These are phyloP conservation scores for Dugesia japonica DNA, from an alignment of 2,888 invertebrate species.

Conservation along the genomic window DNA sequence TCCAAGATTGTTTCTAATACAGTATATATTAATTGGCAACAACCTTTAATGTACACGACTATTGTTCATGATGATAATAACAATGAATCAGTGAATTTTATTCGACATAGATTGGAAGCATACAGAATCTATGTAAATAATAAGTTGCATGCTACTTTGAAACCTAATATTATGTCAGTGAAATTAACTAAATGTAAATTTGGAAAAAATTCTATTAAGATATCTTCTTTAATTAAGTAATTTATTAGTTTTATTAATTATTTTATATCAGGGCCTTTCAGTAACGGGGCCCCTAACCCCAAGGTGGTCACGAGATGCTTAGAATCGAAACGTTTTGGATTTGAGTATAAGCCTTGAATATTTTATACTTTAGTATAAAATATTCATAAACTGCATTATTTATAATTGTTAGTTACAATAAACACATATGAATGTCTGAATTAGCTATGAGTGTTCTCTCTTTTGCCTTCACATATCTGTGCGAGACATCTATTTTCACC, in stretches of 20 bases:
- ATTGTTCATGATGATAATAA: neutral
- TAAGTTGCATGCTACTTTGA: neutral
- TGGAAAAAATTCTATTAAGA: neutral
- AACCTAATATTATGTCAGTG: neutral
- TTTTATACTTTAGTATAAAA: no score
- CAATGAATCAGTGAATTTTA: neutral
- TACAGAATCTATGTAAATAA: neutral
- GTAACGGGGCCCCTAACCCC: no score
- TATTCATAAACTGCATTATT: no score
- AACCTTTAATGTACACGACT: neutral
- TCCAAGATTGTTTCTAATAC: neutral
- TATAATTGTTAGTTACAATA: no score
- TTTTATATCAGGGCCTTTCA: no score
- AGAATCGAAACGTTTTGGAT: no score
- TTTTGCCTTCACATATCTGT: no score
- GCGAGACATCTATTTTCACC: no score
- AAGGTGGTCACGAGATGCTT: no score
- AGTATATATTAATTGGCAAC: neutral
- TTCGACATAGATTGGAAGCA: neutral
- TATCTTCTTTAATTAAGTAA: slow-evolving; percentile 6
- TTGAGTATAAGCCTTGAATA: no score
- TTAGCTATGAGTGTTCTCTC: no score
- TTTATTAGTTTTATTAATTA: neutral
- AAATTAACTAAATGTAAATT: slow-evolving; percentile 6
- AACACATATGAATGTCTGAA: no score